Base-by-base conservation (phyloP, 2,888 invertebrate species). In the Ennomos erosarius region DNA sequence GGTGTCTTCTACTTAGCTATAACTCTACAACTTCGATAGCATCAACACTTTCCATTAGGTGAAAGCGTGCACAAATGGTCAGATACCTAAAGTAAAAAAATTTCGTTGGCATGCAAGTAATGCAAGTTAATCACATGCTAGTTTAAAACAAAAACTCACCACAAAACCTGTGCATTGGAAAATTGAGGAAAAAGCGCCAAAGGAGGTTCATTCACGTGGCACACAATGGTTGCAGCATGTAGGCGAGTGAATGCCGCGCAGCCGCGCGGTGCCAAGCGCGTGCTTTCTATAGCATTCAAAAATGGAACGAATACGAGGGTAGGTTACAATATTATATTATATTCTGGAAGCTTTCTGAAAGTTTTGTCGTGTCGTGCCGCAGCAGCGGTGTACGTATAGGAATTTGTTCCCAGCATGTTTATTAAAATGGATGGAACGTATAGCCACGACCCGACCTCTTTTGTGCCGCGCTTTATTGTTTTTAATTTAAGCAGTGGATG, bases 231-330 rank as follows among this genome's bases (percentile, higher is more conserved):
- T 53, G 49, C 55, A 55, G 55, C 59, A 61, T 65, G 73, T 71
- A 62, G 66, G 69, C 70, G 57, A 59, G 69, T 70, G 63, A 70
- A 70, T 65, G 61, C 43, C 48, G 51, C 51, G n/a, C n/a, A n/a
- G n/a, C n/a, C n/a, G n/a, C 55, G 49, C 59, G 55, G 50, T 59
- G 64, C 67, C 70, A 69, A 59, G 57, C 48, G 57, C 70, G 71
- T 66, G 67, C 73, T 69, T 71, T 76, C 69, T 76, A 79, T 76
- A 70, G 78, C 74, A 80, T 82, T 81, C 74, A 74, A 77, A 82
- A 82, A 80, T 75, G 72, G 75, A 72, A 77, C 73, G 74, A 79
- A 80, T 26, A 26, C 4, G 26, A 26, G 6, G 3, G 6, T 79
- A 79, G 80, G 79, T 74, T 68, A 67, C 68, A 65, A 69, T 16